Evolutionary conservation across 2,888 invertebrate genomes (phyloP).

Genomic region (Muscina levida): DNA sequence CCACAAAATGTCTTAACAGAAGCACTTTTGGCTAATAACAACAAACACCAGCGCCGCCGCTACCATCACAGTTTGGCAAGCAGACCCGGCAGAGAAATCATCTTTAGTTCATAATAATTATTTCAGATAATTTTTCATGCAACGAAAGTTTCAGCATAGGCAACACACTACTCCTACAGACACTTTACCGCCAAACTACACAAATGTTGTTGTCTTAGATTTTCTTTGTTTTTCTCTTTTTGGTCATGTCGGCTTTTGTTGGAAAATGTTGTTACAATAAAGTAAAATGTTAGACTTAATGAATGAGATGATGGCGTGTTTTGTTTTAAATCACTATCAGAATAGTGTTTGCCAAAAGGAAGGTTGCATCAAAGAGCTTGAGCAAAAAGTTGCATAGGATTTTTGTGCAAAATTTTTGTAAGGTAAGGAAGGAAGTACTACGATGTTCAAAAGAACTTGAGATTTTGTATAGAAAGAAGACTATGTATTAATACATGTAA

Average conservation of each 20-base stretch:
- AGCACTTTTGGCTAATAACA: constrained; percentile 57
- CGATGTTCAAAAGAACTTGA: too few species aligned
- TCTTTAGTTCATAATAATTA: constrained; percentile 60
- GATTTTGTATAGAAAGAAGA: too few species aligned
- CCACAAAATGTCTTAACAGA: constrained; percentile 50
- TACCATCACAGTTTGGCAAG: too few species aligned
- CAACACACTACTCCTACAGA: constrained; percentile 50
- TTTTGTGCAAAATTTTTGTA: not conserved
- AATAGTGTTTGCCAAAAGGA: not conserved
- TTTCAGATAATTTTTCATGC: constrained; percentile 57
- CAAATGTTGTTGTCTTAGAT: constrained; percentile 2
- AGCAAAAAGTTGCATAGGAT: not conserved
- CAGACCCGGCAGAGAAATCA: constrained; percentile 20
- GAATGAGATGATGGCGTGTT: constrained; percentile 64
- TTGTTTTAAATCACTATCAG: constrained; percentile 57
- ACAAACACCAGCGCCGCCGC: not conserved
- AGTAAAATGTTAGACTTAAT: constrained; percentile 59
- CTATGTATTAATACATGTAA: too few species aligned
- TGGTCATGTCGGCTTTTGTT: constrained; percentile 4
- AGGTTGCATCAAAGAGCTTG: not conserved
- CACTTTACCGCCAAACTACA: constrained; percentile 31
- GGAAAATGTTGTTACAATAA: constrained; percentile 42
- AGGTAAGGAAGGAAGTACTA: too few species aligned
- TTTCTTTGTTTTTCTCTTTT: not conserved
- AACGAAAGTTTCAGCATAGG: constrained; percentile 43